These are phyloP conservation scores for Pedicia rivosa DNA, from an alignment of 2,888 invertebrate species.

Conservation along the genomic window DNA sequence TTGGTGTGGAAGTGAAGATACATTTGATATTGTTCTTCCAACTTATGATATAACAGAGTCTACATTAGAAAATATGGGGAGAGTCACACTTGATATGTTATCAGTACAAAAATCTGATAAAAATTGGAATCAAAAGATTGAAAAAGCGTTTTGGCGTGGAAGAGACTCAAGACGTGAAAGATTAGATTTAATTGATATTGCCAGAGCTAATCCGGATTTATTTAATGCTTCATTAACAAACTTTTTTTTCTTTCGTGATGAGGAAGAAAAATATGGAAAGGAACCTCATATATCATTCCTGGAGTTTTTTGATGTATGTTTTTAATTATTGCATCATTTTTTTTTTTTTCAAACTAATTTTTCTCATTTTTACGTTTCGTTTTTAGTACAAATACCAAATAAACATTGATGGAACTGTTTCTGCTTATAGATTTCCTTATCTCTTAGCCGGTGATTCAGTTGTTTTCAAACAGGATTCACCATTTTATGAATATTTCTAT, in stretches of 20 bases:
- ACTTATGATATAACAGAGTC: slow-evolving; percentile 92
- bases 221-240: slow-evolving; percentile 87
- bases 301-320: slow-evolving; percentile 79
- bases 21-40: slow-evolving; percentile 80
- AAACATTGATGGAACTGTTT: slow-evolving; percentile 90
- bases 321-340: slow-evolving; percentile 2
- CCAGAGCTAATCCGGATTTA: slow-evolving; percentile 55
- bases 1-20: slow-evolving; percentile 85
- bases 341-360: not conserved
- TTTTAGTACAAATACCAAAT: slow-evolving; percentile 85
- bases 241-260: slow-evolving; percentile 86
- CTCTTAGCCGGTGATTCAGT: slow-evolving; percentile 74
- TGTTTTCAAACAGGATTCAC: slow-evolving; percentile 82
- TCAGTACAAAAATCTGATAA: slow-evolving; percentile 68
- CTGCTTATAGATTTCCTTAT: slow-evolving; percentile 88
- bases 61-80: slow-evolving; percentile 82
- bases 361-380: slow-evolving; percentile 3
- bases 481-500: slow-evolving; percentile 94
- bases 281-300: slow-evolving; percentile 75
- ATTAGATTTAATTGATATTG: slow-evolving; percentile 63
- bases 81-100: slow-evolving; percentile 77
- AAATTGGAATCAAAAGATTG: slow-evolving; percentile 56
- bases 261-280: slow-evolving; percentile 70
- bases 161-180: slow-evolving; percentile 79
- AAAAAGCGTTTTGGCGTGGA: slow-evolving; percentile 80